A percentile compares a stretch with the other conserved stretches of the same genome.
Conservation (phyloP, 2,113 vertebrate species). For the Dolichallabes microphthalmus region DNA sequence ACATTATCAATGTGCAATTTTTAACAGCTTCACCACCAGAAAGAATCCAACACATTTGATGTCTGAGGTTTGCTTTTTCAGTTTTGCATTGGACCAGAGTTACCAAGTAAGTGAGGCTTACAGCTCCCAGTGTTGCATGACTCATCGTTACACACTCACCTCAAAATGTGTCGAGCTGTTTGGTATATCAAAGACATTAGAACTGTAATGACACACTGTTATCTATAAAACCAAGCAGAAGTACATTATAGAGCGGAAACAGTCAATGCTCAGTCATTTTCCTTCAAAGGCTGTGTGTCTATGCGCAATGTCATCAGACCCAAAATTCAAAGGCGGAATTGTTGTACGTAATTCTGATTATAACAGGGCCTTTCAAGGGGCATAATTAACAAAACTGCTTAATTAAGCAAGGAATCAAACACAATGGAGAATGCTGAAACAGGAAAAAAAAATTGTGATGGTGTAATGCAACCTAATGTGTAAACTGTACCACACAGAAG, state of each 20-base stretch:
- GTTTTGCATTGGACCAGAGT: background rate
- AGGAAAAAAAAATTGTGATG: background rate
- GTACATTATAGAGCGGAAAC: background rate
- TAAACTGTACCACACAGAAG: background rate
- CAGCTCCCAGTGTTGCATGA: background rate
- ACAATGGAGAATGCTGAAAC: background rate
- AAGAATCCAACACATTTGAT: background rate
- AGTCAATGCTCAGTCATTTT: background rate
- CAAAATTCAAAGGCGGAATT: background rate
- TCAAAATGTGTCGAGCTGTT: background rate
- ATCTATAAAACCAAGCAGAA: background rate
- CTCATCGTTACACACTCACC: background rate
- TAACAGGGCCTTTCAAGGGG: background rate
- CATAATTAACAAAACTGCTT: background rate
- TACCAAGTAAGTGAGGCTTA: background rate
- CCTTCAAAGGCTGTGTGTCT: background rate
- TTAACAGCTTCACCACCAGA: constrained; percentile 18
- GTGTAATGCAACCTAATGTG: background rate
- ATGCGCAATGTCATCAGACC: background rate
- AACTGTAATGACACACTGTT: background rate
- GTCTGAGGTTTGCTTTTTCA: background rate
- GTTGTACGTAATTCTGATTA: background rate
- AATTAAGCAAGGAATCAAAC: background rate
- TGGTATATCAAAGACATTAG: background rate
- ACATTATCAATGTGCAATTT: constrained; percentile 55